phyloP scores from a whole-genome alignment of 2,888 invertebrate genomes.

The Malacosoma neustria region DNA sequence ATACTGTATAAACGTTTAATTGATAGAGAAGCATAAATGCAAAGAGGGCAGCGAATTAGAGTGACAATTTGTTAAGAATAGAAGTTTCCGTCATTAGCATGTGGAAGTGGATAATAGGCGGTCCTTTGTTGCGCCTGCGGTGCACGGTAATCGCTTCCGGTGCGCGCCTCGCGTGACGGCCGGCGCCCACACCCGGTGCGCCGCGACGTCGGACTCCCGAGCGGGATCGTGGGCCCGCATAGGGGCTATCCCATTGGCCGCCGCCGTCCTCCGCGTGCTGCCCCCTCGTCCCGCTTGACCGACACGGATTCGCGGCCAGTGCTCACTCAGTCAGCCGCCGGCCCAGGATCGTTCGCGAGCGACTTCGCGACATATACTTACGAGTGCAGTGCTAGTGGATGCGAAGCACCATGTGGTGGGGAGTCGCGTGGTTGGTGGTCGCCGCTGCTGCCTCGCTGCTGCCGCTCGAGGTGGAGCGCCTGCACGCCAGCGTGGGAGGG shows the following conservation, averaged over 20 bases:
- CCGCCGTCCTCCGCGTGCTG: too few species aligned
- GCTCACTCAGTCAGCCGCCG: conserved; percentile 3
- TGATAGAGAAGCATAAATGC: too few species aligned
- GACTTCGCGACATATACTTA: too few species aligned
- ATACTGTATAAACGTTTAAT: too few species aligned
- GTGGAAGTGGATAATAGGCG: neutral
- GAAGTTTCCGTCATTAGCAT: neutral
- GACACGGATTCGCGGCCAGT: conserved; percentile 2
- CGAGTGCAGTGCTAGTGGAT: too few species aligned
- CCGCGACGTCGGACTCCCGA: too few species aligned
- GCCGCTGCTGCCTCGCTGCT: conserved; percentile 34
- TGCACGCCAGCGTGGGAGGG: conserved; percentile 84
- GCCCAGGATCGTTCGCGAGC: conserved; percentile 3
- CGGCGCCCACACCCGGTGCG: too few species aligned
- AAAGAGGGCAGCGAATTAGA: neutral
- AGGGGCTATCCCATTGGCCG: too few species aligned
- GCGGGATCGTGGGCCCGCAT: too few species aligned
- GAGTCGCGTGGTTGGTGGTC: conserved; percentile 10
- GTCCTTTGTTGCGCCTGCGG: neutral
- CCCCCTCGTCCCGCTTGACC: conserved; percentile 2
- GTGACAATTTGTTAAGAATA: neutral
- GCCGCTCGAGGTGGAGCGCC: conserved; percentile 53
- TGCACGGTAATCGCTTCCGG: conserved; percentile 2
- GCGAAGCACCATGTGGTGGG: too few species aligned
- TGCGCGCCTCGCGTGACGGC: conserved; percentile 10